Conservation (phyloP, 1,140 invertebrate genomes). For the Adelges cooleyi region DNA sequence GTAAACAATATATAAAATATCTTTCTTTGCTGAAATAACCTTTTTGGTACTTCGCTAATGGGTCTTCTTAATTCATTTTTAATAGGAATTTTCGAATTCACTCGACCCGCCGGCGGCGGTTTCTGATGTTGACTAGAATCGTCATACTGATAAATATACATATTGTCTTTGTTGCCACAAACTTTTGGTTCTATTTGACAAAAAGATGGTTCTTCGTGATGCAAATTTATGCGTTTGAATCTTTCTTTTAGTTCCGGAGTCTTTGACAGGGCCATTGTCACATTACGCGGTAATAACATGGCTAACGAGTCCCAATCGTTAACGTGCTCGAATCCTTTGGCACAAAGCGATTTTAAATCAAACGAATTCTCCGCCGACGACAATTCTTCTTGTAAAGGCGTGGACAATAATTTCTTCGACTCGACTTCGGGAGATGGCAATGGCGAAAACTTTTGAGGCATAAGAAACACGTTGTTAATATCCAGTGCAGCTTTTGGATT, state of each 20-base stretch:
- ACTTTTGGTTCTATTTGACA: background rate
- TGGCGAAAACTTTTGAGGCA: constrained; percentile 41
- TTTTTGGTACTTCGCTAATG: constrained; percentile 16
- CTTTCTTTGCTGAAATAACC: background rate
- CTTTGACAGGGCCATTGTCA: constrained; percentile 57
- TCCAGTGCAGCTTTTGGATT: constrained; percentile 40
- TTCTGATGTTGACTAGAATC: constrained; percentile 20
- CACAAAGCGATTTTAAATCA: constrained; percentile 19
- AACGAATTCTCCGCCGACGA: constrained; percentile 2
- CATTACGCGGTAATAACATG: constrained; percentile 70
- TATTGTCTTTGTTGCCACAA: background rate
- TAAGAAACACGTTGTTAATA: constrained; percentile 50
- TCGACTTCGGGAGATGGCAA: constrained; percentile 30
- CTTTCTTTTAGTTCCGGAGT: constrained; percentile 58
- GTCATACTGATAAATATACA: constrained; percentile 22
- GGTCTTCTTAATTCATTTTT: constrained; percentile 16
- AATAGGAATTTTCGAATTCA: constrained; percentile 19
- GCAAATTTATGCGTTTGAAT: constrained; percentile 19
- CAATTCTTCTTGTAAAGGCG: constrained; percentile 9
- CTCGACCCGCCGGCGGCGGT: constrained; percentile 12
- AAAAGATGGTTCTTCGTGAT: constrained; percentile 16
- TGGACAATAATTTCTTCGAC: constrained; percentile 8
- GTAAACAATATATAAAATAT: too few species aligned
- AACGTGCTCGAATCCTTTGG: constrained; percentile 55
- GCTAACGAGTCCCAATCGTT: constrained; percentile 84